Percentiles rank a stretch among this genome's conserved stretches.
phyloP scores from a whole-genome alignment of 64 coral and sea anemone genomes.

The Hydrozoanthus tunicans region DNA sequence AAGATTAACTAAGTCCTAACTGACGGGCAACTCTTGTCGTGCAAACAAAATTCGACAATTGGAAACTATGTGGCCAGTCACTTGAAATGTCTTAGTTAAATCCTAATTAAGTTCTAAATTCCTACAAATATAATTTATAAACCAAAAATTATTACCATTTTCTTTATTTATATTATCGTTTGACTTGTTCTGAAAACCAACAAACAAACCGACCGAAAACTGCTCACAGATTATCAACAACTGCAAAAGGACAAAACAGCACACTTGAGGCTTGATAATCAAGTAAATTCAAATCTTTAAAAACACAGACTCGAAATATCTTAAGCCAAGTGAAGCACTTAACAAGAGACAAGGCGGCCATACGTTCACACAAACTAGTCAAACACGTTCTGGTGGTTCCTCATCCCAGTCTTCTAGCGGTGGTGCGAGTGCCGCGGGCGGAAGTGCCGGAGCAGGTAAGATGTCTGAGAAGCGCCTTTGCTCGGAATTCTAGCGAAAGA shows the following conservation, averaged over 20 bases:
- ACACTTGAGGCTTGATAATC: background rate
- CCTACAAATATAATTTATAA: too few species aligned
- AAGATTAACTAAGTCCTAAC: too few species aligned
- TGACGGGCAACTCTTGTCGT: too few species aligned
- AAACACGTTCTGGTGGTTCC: conserved; percentile 20
- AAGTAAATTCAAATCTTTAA: conserved; percentile 25
- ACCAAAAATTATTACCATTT: too few species aligned
- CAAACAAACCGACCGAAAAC: background rate
- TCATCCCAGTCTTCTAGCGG: conserved; percentile 16
- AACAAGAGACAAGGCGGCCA: conserved; percentile 19
- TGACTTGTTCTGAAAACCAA: background rate
- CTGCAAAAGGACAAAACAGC: background rate
- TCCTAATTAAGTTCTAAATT: too few species aligned
- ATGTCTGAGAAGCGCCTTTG: too few species aligned
- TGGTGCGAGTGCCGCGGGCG: conserved; percentile 15
- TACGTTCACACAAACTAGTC: conserved; percentile 49
- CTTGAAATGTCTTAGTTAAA: too few species aligned
- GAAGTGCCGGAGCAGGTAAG: background rate
- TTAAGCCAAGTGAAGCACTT: conserved; percentile 22
- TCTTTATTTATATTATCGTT: too few species aligned
- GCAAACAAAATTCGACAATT: too few species aligned
- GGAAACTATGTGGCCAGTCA: too few species aligned
- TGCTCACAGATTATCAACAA: background rate
- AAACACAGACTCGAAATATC: conserved; percentile 41
- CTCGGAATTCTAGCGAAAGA: too few species aligned